Evolutionary conservation across 2,113 vertebrate genomes (phyloP).

Genomic region (Trinectes maculatus): DNA sequence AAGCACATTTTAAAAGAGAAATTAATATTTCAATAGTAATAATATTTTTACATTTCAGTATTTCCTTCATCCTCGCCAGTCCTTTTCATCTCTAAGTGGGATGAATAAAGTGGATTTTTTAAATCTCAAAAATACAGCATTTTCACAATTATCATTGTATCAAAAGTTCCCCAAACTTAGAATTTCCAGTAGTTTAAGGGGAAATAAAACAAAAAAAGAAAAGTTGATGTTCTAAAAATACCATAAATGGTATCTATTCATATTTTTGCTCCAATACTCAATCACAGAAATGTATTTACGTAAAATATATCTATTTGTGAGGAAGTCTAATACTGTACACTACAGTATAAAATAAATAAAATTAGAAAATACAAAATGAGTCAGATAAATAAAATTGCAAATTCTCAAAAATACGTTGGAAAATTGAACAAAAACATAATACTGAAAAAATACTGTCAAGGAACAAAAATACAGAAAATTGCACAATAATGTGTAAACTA

Average conservation of each 20-base stretch:
- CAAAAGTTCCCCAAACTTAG: conserved; percentile 97
- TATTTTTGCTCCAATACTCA: conserved; percentile 95
- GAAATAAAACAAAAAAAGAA: conserved; percentile 77
- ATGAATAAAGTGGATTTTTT: conserved; percentile 95
- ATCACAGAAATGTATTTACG: conserved; percentile 95
- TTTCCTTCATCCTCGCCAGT: conserved; percentile 94
- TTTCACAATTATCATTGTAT: conserved; percentile 95
- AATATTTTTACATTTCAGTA: conserved; percentile 99
- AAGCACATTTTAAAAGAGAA: conserved; percentile 98
- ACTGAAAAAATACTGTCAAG: conserved; percentile 86
- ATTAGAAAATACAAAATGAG: conserved; percentile 99
- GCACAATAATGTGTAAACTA: conserved; percentile 99
- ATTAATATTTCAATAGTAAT: conserved; percentile 95
- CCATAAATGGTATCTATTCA: conserved; percentile 94
- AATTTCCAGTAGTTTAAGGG: conserved; percentile 96
- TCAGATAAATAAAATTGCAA: conserved; percentile 98
- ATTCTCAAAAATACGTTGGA: conserved; percentile 89
- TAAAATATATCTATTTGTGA: conserved; percentile 99
- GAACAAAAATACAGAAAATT: conserved; percentile 67
- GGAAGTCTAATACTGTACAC: conserved; percentile 99
- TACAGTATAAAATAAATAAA: conserved; percentile 99
- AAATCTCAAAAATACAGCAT: conserved; percentile 99
- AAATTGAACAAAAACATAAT: conserved; percentile 88
- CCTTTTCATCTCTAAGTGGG: conserved; percentile 90
- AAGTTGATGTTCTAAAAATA: conserved; percentile 96